Base-by-base conservation (phyloP, 2,888 invertebrate species). In the Philaethria dido region DNA sequence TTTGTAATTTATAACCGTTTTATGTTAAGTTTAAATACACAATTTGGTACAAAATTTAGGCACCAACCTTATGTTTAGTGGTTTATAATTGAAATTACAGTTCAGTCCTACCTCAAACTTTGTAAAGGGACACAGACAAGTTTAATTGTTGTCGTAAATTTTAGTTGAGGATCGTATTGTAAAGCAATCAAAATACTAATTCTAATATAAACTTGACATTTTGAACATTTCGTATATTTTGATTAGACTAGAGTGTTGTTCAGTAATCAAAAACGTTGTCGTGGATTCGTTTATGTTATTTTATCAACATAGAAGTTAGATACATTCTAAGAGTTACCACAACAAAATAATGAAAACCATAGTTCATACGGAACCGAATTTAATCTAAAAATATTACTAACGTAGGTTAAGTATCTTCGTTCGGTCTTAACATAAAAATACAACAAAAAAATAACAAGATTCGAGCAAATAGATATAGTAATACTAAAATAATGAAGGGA, bases 81-180 rank as follows among this genome's bases (percentile, higher is more conserved):
- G 29, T 29, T 29, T 52, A 29, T 52, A 52, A 29, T 52, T 29
- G 29, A 52, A 52, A 52, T 52, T 52, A 52, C 29, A 52, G 50
- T 29, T 11, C 3, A 29, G 29, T 29, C 50, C 29, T n/a, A 52
- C 16, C 50, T 29, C 50, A 39, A 55, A 55, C 55, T 39, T 55
- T 36, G 36, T 55, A 55, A 55, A 55, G 39, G 55, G 29, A 11
- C 55, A n/a, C 29, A 39, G 14, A 55, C 55, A 39, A 36, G 16
- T 36, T 55, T 39, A 55, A 36, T 55, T 55, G 33, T 20, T 39
- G 20, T 55, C 6, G 36, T 55, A 39, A 36, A 55, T 55, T 55
- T 55, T 20, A 20, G 36, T 55, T 20, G 14, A 39, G 20, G 18
- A 39, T 39, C 20, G 36, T 39, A 55, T 55, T 55, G 55, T 55